These are phyloP conservation scores for Drosophila phalerata DNA, from an alignment of 2,888 invertebrate genomes.

Conservation along the genomic window DNA sequence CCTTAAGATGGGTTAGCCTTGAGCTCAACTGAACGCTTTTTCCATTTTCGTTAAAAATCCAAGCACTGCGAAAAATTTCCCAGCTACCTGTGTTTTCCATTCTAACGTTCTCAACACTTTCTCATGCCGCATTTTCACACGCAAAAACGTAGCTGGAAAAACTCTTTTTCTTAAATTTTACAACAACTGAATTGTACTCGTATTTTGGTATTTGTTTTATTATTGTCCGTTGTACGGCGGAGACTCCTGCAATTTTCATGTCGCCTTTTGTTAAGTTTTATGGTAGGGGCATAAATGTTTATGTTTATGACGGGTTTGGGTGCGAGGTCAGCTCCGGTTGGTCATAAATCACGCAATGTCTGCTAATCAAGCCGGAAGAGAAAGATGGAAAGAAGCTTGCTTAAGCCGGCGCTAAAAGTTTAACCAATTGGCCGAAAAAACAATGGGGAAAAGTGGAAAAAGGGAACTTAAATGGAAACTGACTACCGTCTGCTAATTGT, in stretches of 20 bases:
- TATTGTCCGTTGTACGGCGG: slow-evolving; percentile 12
- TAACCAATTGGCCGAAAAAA: slow-evolving; percentile 23
- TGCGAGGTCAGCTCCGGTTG: slow-evolving; percentile 25
- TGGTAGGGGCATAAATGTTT: slow-evolving; percentile 25
- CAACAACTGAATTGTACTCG: slow-evolving; percentile 11
- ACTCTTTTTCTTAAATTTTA: slow-evolving; percentile 28
- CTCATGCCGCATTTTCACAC: slow-evolving; percentile 48
- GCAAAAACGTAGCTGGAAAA: slow-evolving; percentile 27
- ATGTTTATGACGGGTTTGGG: slow-evolving; percentile 21
- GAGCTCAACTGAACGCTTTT: slow-evolving; percentile 4
- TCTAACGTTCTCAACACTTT: slow-evolving; percentile 17
- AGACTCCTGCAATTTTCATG: slow-evolving; percentile 25
- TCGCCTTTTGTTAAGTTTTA: slow-evolving; percentile 35
- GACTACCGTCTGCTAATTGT: slow-evolving; percentile 36
- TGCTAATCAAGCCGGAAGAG: slow-evolving; percentile 23
- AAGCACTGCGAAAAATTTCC: slow-evolving; percentile 8
- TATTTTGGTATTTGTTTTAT: slow-evolving; percentile 28
- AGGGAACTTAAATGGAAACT: slow-evolving; percentile 4
- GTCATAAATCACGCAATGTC: slow-evolving; percentile 37
- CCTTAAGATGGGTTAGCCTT: background rate
- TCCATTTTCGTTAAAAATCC: slow-evolving; percentile 15
- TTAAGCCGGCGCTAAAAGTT: slow-evolving; percentile 45
- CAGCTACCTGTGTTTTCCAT: slow-evolving; percentile 27
- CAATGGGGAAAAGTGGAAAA: background rate
- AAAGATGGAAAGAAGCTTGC: slow-evolving; percentile 10